Evolutionary conservation across 2,797 vertebrate species (phyloP).

Genomic region (Danio tinwini): DNA sequence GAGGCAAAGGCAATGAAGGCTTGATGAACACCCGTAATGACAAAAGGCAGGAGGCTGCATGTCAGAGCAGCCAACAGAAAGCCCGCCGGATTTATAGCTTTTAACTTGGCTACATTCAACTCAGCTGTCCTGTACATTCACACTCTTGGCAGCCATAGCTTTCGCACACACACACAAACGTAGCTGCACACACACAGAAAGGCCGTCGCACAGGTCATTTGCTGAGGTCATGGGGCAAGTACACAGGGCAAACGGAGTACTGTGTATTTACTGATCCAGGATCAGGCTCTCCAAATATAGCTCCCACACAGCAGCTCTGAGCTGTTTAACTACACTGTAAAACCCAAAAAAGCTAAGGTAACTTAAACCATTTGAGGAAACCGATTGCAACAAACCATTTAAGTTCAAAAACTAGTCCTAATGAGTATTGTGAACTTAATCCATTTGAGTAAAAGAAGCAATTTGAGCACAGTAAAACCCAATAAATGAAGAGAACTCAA

Average conservation of each 20-base stretch:
- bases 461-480: too few relatives aligned
- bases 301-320: constrained; percentile 18
- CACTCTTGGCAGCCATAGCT: constrained; percentile 36
- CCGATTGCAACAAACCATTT: too few relatives aligned
- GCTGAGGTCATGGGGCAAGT: constrained; percentile 54
- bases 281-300: constrained; percentile 44
- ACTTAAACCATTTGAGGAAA: too few relatives aligned
- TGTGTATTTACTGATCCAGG: constrained; percentile 43
- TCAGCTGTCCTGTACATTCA: constrained; percentile 78
- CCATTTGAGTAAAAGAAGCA: too few relatives aligned
- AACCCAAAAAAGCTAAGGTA: too few relatives aligned
- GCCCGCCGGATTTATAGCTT: constrained; percentile 83
- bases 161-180: constrained; percentile 6
- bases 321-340: neutral
- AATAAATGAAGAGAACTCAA: too few relatives aligned
- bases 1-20: constrained; percentile 71
- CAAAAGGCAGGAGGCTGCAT: constrained; percentile 82
- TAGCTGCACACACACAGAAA: constrained; percentile 38
- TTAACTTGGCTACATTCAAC: constrained; percentile 64
- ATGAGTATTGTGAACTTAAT: too few relatives aligned
- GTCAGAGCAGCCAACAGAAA: constrained; percentile 79
- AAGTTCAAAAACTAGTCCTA: too few relatives aligned
- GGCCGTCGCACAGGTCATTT: constrained; percentile 50
- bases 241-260: constrained; percentile 22
- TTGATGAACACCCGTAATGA: constrained; percentile 81